Base-by-base conservation (phyloP, 2,888 invertebrate species). In the Parnassius mnemosyne region DNA sequence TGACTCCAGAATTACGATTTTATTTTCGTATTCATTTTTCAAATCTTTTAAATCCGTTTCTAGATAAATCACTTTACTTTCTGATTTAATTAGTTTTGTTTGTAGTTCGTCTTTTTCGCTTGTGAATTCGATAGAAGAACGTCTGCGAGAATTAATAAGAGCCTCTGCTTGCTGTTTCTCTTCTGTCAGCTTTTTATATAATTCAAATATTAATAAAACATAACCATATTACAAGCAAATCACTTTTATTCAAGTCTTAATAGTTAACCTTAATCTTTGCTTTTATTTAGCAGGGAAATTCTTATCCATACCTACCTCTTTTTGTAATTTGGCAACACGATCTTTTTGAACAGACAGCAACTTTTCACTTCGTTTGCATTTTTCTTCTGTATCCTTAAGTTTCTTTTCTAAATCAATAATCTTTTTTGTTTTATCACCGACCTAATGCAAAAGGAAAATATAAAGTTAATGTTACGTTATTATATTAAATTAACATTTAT, bases 361-460 rank as follows among this genome's bases (percentile, higher is more conserved):
- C 76, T 92, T 94, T 73, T 94, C 94, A 66, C 85, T 84, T 73
- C 93, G 92, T 73, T 92, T 94, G 56, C 85, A 86, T 80, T 93
- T 95, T n/a, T 94, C 94, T 68, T 95, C 95, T 20, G 92, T 81
- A 69, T 94, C 94, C 75, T 93, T 94, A 1, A 94, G 72, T 83
- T 95, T 94, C 71, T 93, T 93, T 79, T 95, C 95, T 71, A 94
- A 77, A 51, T 95, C 95, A 50, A 83, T 80, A 54, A 94, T 83
- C 74, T 94, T 95, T 68, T 93, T 93, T 50, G 92, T 83, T 74
- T 94, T 94, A 70, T 94, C 94, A 66, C 93, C 93, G 58, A 93
- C 87, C 94, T 95, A 68, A 46, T 51, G 34, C 20, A 44, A 34
- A 34, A 34, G 7, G 34, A 34, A 34, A 34, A 34, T 34, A 34